Evolutionary conservation across 1,140 invertebrate genomes (phyloP), one percentile per base, ranked within the genome.

Genomic region (Piezodorus guildinii): DNA sequence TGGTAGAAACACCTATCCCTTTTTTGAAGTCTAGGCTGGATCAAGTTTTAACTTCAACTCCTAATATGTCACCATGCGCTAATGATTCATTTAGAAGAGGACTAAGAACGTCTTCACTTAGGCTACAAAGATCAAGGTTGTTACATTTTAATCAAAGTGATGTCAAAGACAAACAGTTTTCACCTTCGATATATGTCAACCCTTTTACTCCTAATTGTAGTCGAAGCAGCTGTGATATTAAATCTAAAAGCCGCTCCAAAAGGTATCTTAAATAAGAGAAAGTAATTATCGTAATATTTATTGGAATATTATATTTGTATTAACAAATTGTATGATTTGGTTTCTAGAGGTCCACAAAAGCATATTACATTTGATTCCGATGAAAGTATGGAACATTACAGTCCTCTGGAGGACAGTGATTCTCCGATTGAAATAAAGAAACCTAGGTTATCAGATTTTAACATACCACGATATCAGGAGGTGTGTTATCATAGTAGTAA

Each of bases 1-100:
- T 66, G 4, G 44, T 61, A 17, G 65, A 64, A 43, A 60, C 65
- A 15, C 65, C 65, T 0, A 62, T 25, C 21, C 27, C 49, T 52
- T 59, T 64, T 39, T n/a, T 43, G 5, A 60, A 56, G 10, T 27
- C 34, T 5, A 5, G 58, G 16, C 23, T 64, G 21, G 56, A 64
- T 51, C 49, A 34, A n/a, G n/a, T 39, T 0, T 62, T 62, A 19
- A 61, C 62, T 14, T 64, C 65, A 51, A 66, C 65, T 17, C 65
- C 65, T 46, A 62, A 52, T 27, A 56, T 39, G 16, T 65, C 64
- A 49, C 64, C 64, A 61, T 56, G 52, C 60, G 45, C 25, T 9
- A 44, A 46, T 12, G 60, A 60, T 19, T 49, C 56, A n/a, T 49
- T 23, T n/a, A 51, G 27, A 62, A 49, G 62, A 54, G 23, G 39